Evolutionary conservation across 1,140 invertebrate genomes (phyloP).

Genomic region (Rhopalosiphum maidis): DNA sequence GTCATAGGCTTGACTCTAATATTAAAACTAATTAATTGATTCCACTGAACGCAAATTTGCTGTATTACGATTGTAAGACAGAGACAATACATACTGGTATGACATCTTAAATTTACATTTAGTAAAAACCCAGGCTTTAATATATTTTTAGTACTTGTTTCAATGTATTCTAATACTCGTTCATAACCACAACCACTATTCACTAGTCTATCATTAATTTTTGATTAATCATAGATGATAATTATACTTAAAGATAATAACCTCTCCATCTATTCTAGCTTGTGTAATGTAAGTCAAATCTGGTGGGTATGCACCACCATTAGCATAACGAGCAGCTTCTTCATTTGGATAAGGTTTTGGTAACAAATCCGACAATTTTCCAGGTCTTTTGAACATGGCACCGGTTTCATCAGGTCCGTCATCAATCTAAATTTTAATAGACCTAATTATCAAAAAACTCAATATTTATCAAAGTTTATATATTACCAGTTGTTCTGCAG

Average conservation of each 20-base stretch:
- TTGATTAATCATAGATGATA: background rate
- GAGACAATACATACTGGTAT: too few species aligned
- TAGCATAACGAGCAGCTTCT: constrained; percentile 93
- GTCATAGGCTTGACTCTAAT: too few species aligned
- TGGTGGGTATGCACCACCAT: constrained; percentile 94
- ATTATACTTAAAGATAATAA: background rate
- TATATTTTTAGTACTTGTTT: too few species aligned
- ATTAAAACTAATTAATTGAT: too few species aligned
- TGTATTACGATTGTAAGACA: too few species aligned
- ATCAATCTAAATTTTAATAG: constrained; percentile 69
- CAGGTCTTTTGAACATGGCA: constrained; percentile 90
- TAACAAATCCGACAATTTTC: constrained; percentile 93
- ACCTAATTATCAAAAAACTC: background rate
- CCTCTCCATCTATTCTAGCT: constrained; percentile 87
- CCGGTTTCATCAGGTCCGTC: constrained; percentile 96
- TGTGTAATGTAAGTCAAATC: constrained; percentile 91
- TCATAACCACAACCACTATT: background rate
- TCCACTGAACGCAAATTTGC: too few species aligned
- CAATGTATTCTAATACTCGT: too few species aligned
- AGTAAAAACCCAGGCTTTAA: too few species aligned
- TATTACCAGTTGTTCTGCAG: constrained; percentile 78
- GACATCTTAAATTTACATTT: too few species aligned
- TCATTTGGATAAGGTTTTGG: constrained; percentile 94
- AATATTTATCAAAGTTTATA: background rate
- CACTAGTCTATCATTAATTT: background rate